Evolutionary conservation across 2,797 vertebrate genomes (phyloP), one percentile per base, ranked within the genome.

Genomic region (Etheostoma perlongum): DNA sequence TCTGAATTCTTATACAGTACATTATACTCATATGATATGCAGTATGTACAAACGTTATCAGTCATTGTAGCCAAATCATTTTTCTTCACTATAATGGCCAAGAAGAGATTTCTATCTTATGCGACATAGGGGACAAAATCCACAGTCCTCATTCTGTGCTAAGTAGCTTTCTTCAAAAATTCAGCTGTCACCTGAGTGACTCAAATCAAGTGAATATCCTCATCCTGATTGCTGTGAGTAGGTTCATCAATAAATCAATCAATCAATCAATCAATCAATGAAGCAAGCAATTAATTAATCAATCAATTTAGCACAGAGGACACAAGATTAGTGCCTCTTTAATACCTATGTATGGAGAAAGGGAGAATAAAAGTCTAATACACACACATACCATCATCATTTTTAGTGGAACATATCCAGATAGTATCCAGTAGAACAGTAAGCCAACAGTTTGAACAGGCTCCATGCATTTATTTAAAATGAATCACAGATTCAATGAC

Each of bases 401-500:
- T 55, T 72, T 40, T 18, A 72, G 48, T 73, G 61, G 52, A 80
- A 79, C 36, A 51, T 7, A 33, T 75, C 70, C 66, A 82, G 18
- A 66, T 65, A 74, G 80, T 54, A 76, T 63, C 42, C 47, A 63
- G 65, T 81, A 27, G 62, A 76, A 74, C 33, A 60, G 57, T 55
- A 62, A 65, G 67, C 51, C 40, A 65, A 74, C 58, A 47, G 19
- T 75, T 73, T 79, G 60, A 60, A 54, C 66, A 82, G 79, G 72
- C 72, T 30, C 74, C 62, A 61, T 65, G 63, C 61, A 67, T 74
- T 51, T 42, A 52, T 81, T 79, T 76, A 54, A 81, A 70, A 70
- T 76, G 60, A 83, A 77, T 86, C 33, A 46, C 46, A 77, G 75
- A 79, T 71, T 58, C 66, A 25, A 78, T 61, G 42, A 79, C 46